These are phyloP conservation scores for Epizoanthus scotinus DNA, from an alignment of 92 coral and sea anemone species.

Conservation along the genomic window DNA sequence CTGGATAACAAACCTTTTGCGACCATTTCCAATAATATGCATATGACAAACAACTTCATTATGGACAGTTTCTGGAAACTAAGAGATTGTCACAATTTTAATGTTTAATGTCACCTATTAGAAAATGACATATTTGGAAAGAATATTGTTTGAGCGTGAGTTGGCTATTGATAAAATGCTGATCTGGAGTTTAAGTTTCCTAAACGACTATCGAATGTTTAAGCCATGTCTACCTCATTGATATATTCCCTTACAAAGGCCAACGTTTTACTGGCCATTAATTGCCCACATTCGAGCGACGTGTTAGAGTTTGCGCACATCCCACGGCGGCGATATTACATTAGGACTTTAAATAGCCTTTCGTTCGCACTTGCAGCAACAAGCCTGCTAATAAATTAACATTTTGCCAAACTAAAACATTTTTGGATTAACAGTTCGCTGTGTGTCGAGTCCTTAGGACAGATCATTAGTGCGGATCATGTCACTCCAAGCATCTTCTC, in stretches of 20 bases:
- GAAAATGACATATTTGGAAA: slow-evolving; percentile 22
- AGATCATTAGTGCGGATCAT: background rate
- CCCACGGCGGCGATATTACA: too few relatives aligned
- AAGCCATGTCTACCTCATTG: background rate
- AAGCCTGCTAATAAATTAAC: background rate
- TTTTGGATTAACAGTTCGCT: background rate
- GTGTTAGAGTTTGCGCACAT: too few relatives aligned
- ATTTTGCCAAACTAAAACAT: background rate
- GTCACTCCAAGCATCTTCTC: background rate
- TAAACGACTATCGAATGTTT: background rate
- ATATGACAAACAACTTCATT: background rate
- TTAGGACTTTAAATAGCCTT: background rate
- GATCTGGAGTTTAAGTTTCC: background rate
- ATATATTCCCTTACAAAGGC: too few relatives aligned
- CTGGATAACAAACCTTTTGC: background rate
- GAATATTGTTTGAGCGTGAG: slow-evolving; percentile 1
- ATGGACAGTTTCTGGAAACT: slow-evolving; percentile 12
- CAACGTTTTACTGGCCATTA: too few relatives aligned
- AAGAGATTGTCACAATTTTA: slow-evolving; percentile 13
- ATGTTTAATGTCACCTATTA: slow-evolving; percentile 32
- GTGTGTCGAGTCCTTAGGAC: background rate
- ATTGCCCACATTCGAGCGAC: too few relatives aligned
- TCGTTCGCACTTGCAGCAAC: background rate
- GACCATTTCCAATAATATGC: background rate
- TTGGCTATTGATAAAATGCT: slow-evolving; percentile 2